Evolutionary conservation across 2,113 vertebrate genomes (phyloP), one percentile per base, ranked within the genome.

Genomic region (Barnardius zonarius): DNA sequence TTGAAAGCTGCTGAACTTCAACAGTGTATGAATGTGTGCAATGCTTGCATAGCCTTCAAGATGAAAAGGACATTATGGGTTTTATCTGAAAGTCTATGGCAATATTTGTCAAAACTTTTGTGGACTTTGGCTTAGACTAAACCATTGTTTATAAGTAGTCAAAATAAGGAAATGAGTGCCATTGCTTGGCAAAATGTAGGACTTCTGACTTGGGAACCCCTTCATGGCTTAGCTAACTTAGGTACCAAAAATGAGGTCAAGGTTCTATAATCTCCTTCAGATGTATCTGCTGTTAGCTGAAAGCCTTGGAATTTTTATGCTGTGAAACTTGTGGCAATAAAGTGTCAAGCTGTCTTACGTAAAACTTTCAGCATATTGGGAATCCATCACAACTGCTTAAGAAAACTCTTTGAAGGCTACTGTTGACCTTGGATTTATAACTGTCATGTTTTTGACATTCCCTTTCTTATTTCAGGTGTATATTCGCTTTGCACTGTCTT

Each of bases 341-440:
- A 55, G 11, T 89, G 91, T 96, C 88, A 96, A 95, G 39, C 51
- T 95, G 83, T 43, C 86, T 92, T 77, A 79, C 4, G 75, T 97
- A 97, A 98, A 98, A 97, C 95, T 98, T 98, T 95, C 86, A 97
- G 83, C 94, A 96, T 94, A 92, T 82, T 89, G 83, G 77, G 95
- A 97, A 97, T 95, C 95, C 90, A 94, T 97, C 97, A 95, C 95
- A 95, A 90, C 96, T 97, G 88, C 93, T 98, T 97, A 98, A 98
- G 88, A 98, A 96, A 98, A 98, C 97, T 97, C 97, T 96, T 97
- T 98, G 96, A 98, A 98, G 98, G 98, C 97, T 98, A 97, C 97
- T 97, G 97, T 97, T 97, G 98, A 97, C 96, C 97, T 98, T 98
- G 98, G 98, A 98, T 98, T 98, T 98, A 96, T 98, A 98, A 75